phyloP scores from a whole-genome alignment of 2,113 vertebrate genomes.

The Charina bottae region DNA sequence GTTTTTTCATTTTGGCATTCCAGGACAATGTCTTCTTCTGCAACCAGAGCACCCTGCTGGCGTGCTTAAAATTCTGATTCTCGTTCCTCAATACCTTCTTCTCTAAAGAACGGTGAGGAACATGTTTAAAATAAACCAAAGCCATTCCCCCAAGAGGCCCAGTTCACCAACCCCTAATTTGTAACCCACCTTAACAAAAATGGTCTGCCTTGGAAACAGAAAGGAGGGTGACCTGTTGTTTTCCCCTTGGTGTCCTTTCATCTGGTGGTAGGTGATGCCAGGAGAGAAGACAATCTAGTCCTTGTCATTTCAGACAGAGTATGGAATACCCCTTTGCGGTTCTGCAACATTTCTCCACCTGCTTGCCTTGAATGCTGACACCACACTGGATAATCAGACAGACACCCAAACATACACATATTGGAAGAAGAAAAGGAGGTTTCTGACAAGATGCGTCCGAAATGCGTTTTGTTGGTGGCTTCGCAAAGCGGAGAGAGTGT shows the following conservation, averaged over 20 bases:
- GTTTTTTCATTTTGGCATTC: too few relatives aligned
- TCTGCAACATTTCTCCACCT: background rate
- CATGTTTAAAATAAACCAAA: too few relatives aligned
- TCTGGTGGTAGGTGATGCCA: slow-evolving; percentile 1
- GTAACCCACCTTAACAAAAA: too few relatives aligned
- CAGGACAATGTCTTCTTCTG: too few relatives aligned
- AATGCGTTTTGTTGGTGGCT: slow-evolving; percentile 71
- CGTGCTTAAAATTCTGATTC: too few relatives aligned
- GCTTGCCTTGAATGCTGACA: slow-evolving; percentile 54
- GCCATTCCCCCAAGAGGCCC: too few relatives aligned
- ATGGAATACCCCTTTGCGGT: slow-evolving; percentile 23
- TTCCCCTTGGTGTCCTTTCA: background rate
- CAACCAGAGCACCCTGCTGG: too few relatives aligned
- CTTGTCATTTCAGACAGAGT: background rate
- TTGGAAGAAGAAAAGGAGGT: slow-evolving; percentile 8
- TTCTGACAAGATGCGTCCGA: slow-evolving; percentile 58
- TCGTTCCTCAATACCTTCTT: too few relatives aligned
- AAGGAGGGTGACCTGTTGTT: too few relatives aligned
- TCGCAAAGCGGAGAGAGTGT: slow-evolving; percentile 41
- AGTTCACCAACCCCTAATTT: too few relatives aligned
- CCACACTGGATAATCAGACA: slow-evolving; percentile 60
- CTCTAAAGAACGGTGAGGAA: too few relatives aligned
- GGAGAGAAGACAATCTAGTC: background rate
- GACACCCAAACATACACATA: slow-evolving; percentile 24
- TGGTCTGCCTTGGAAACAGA: background rate